phyloP scores from a whole-genome alignment of 64 coral and sea anemone genomes.

The Montipora efflorescens region DNA sequence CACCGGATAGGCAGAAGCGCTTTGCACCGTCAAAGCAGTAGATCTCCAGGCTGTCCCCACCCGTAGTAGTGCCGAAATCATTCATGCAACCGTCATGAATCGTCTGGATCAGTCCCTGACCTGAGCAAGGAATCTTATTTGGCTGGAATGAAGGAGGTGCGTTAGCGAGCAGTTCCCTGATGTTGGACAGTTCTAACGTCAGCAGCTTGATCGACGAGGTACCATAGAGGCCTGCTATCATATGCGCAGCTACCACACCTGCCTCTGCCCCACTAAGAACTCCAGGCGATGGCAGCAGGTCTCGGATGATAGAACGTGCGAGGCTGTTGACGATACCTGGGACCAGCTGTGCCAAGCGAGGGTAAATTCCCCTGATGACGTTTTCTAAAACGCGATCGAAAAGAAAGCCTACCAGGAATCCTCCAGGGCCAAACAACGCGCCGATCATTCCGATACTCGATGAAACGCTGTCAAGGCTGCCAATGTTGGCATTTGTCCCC shows the following conservation, averaged over 20 bases:
- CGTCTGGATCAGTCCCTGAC: slow-evolving; percentile 36
- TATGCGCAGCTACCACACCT: slow-evolving; percentile 37
- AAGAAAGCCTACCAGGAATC: slow-evolving; percentile 14
- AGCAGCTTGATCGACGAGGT: slow-evolving; percentile 22
- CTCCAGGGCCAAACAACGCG: slow-evolving; percentile 35
- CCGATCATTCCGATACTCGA: slow-evolving; percentile 27
- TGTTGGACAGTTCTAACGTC: slow-evolving; percentile 59
- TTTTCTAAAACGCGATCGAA: not conserved
- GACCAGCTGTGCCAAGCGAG: not conserved
- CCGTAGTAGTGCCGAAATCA: slow-evolving; percentile 29
- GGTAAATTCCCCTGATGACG: not conserved
- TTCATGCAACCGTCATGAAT: slow-evolving; percentile 55
- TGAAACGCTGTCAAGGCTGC: slow-evolving; percentile 1
- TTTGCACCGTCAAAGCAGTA: slow-evolving; percentile 45
- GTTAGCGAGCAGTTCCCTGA: slow-evolving; percentile 30
- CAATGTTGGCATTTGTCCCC: slow-evolving; percentile 29
- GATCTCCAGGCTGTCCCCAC: slow-evolving; percentile 32
- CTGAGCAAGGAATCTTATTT: slow-evolving; percentile 58
- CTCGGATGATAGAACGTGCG: slow-evolving; percentile 1
- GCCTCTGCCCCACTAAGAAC: slow-evolving; percentile 2
- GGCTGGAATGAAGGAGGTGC: slow-evolving; percentile 31
- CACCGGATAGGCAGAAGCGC: slow-evolving; percentile 35
- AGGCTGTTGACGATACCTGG: slow-evolving; percentile 11
- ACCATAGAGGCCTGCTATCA: not conserved
- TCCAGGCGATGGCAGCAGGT: slow-evolving; percentile 1